Percentiles rank a stretch among this genome's conserved stretches.
Evolutionary conservation across 2,797 vertebrate species (phyloP).

Genomic region (Rhinichthys osculus): DNA sequence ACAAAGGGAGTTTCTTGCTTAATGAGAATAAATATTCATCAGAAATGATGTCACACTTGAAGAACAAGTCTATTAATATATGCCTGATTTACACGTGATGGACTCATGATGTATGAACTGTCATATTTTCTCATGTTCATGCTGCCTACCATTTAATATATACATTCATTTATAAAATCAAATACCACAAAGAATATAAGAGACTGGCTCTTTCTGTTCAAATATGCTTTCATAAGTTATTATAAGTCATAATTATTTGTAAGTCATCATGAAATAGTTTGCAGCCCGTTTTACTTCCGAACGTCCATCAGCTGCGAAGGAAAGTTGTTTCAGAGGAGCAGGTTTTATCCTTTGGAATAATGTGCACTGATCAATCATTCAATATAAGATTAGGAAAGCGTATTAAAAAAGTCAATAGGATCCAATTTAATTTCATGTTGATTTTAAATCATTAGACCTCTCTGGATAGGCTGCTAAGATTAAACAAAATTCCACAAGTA

Average conservation of each 20-base stretch:
- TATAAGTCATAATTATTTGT: too few relatives aligned
- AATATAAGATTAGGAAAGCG: neutral
- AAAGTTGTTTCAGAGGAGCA: neutral
- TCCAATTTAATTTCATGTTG: neutral
- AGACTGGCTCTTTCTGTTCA: neutral
- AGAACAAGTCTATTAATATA: constrained; percentile 8
- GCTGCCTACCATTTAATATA: neutral
- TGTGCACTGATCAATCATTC: neutral
- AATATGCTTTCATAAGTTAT: too few relatives aligned
- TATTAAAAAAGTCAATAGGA: neutral
- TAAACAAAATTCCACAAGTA: neutral
- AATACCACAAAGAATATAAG: neutral
- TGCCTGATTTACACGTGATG: neutral
- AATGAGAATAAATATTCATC: neutral
- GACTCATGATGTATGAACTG: neutral
- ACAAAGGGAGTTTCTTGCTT: constrained; percentile 15
- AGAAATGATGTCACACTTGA: neutral
- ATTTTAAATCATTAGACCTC: neutral
- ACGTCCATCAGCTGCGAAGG: neutral
- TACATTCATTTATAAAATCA: neutral
- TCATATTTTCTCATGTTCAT: neutral
- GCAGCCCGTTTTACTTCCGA: neutral
- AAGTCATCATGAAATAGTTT: neutral
- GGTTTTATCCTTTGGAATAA: neutral
- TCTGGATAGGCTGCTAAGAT: neutral